Base-by-base conservation (phyloP, 2,113 vertebrate genomes). In the Melanostigma gelatinosum region DNA sequence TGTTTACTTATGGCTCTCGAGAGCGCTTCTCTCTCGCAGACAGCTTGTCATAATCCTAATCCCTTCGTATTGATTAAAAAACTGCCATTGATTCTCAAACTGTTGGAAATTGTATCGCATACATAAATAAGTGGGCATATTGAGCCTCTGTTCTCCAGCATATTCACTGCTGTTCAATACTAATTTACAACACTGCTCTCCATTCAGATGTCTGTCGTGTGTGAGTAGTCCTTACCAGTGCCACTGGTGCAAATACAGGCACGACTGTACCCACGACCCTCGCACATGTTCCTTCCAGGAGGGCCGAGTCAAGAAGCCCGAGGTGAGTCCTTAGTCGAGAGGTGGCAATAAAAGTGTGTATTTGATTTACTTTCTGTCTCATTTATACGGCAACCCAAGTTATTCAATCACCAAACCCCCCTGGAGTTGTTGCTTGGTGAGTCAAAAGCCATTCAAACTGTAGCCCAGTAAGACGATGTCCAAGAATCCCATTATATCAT, bases 211-310 rank as follows among this genome's bases (percentile, higher is more conserved):
- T 77, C 91, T 99, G 80, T 99, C 98, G 0, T 99, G 98, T 0
- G 98, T 99, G 77, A 96, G 97, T 81, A 99, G 98, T 70, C 98
- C 98, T 0, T 99, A 98, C 83, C 95, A 96, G 76, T 99, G 98
- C 40, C 97, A 99, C 93, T 99, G 98, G 98, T 99, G 98, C 90
- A 99, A 99, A 94, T 99, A 97, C 89, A 96, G 97, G 44, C 98
- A 99, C 0, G 94, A 97, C 82, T 99, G 98, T 79, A 99, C 98
- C 63, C 96, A 99, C 0, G 97, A 99, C 84, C 98, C 98, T 15
- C 96, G 95, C 64, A 97, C 96, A 4, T 99, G 98, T 88, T 99
- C 97, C 86, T 99, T 99, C 93, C 96, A 97, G 89, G 98, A 99
- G 85, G 98, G 98, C 66, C 93, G 96, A 44, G 97, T 99, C 90